Base-by-base conservation (phyloP, 2,797 vertebrate genomes). In the Spatula clypeata region DNA sequence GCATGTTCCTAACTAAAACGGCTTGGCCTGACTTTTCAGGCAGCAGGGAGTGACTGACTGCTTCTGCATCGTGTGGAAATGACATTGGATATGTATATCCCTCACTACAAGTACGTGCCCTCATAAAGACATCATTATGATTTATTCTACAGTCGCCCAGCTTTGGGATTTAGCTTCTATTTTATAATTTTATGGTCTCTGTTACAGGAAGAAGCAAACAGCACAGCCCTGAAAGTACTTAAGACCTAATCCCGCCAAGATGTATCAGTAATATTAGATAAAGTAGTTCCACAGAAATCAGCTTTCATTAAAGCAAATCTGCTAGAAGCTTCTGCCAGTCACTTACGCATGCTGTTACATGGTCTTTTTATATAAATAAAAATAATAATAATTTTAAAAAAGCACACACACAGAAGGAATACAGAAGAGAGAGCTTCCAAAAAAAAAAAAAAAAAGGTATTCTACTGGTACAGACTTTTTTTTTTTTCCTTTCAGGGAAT, bases 41-140 rank as follows among this genome's bases (percentile, higher is more conserved):
- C 8, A 15, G 6, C 1, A 17, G 34, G 12, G 34, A 51, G 18
- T 2, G 1, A 42, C 32, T 8, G 2, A 1, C 29, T 9, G 51
- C 9, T 36, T 21, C 51, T 81, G 51, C 60, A 13, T 5, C 16
- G 7, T 2, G 0, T 5, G 23, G 26, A n/a, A 72, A 34, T 13
- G 23, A 9, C 57, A 5, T 0, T 3, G 32, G 20, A 40, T 10
- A 10, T 0, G 6, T 42, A 6, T 5, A 13, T 8, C 27, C 18
- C 1, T 23, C 27, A 4, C 2, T 5, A 13, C 24, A 69, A 32
- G 34, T 47, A 45, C 0, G 0, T 64, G 82, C 45, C 61, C 51
- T 75, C 79, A 3, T 24, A 45, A 61, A 61, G 62, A 29, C 11
- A 19, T 7, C 47, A 2, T 9, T 6, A 3, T 6, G 64, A 62